phyloP scores from a whole-genome alignment of 2,888 invertebrate genomes.

The Bombylius major region DNA sequence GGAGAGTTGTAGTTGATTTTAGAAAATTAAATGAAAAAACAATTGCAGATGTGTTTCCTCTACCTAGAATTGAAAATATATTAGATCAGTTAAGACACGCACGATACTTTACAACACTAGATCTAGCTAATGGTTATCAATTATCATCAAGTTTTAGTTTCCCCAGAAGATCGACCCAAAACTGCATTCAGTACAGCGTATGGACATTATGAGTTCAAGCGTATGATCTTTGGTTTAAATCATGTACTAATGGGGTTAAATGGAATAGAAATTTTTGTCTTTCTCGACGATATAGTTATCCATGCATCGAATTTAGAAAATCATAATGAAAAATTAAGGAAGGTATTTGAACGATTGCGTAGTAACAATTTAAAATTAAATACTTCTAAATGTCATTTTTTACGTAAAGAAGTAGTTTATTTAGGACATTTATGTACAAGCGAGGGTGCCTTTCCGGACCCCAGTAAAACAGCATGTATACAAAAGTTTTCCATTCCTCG shows the following conservation, averaged over 20 bases:
- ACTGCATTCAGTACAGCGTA: slow-evolving; percentile 11
- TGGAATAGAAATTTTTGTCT: slow-evolving; percentile 12
- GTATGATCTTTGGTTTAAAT: slow-evolving; percentile 29
- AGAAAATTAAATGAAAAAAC: slow-evolving; percentile 9
- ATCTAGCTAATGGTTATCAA: slow-evolving; percentile 13
- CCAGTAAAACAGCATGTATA: not conserved
- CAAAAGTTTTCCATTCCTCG: not conserved
- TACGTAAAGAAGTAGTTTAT: slow-evolving; percentile 14
- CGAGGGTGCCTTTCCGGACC: slow-evolving; percentile 7
- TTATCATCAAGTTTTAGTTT: slow-evolving; percentile 13
- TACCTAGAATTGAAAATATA: slow-evolving; percentile 12
- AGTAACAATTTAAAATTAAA: slow-evolving; percentile 18
- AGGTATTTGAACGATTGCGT: slow-evolving; percentile 16
- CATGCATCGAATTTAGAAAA: slow-evolving; percentile 18
- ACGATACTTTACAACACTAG: slow-evolving; percentile 11
- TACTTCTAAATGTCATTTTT: slow-evolving; percentile 18
- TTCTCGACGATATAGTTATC: slow-evolving; percentile 7
- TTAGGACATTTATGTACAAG: slow-evolving; percentile 21
- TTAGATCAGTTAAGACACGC: slow-evolving; percentile 12
- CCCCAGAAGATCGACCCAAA: slow-evolving; percentile 5
- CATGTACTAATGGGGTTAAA: slow-evolving; percentile 23
- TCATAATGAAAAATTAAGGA: slow-evolving; percentile 15
- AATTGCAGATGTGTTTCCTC: slow-evolving; percentile 3
- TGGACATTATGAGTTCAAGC: slow-evolving; percentile 9
- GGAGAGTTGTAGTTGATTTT: too few relatives aligned